These are phyloP conservation scores for Fukomys damarensis DNA, from an alignment of 2,113 vertebrate genomes.

Conservation along the genomic window DNA sequence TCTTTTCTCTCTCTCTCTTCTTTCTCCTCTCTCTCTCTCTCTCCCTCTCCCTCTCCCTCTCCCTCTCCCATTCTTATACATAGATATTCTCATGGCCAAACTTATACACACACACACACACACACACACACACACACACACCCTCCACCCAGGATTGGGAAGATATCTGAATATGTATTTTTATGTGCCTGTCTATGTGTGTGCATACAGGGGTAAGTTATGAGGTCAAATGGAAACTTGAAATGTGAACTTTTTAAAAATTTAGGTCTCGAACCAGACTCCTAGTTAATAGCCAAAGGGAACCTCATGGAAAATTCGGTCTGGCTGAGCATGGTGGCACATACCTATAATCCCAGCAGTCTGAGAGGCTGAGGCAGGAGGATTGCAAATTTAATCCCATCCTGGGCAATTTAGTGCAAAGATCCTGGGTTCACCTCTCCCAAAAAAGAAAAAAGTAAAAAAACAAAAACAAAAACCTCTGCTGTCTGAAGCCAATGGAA, in stretches of 20 bases:
- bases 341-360: not conserved
- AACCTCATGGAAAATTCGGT: not conserved
- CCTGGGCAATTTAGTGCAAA: not conserved
- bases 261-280: not conserved
- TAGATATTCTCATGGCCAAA: not conserved
- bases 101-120: not conserved
- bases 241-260: not conserved
- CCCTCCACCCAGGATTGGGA: not conserved
- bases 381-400: not conserved
- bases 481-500: not conserved
- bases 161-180: not conserved
- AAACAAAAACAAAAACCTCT: not conserved
- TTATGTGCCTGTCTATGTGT: not conserved
- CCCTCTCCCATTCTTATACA: not conserved
- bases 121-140: not conserved
- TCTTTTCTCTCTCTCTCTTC: not conserved
- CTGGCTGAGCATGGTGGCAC: not conserved
- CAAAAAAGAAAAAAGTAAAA: not conserved
- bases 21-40: not conserved
- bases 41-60: not conserved
- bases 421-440: not conserved
- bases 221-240: not conserved
- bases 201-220: not conserved
- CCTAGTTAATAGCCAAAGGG: not conserved
- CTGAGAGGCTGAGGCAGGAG: not conserved